phyloP scores from a whole-genome alignment of 2,888 invertebrate genomes.

The Imbricaverruca yamaguchii region DNA sequence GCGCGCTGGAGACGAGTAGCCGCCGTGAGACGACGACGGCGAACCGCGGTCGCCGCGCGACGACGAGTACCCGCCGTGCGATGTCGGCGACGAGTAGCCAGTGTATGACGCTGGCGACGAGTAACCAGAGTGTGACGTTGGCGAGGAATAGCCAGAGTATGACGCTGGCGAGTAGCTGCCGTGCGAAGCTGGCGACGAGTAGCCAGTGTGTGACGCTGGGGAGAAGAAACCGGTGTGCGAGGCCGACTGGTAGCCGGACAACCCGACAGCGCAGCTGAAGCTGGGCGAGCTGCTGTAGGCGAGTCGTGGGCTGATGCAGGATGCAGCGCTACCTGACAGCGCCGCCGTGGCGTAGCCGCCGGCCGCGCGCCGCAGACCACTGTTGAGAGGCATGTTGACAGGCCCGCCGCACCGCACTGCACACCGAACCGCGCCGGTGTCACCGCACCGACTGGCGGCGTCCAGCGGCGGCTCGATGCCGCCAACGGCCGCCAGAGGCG shows the following conservation, averaged over 20 bases:
- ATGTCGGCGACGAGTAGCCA: not conserved
- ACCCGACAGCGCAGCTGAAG: not conserved
- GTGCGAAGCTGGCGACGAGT: not conserved
- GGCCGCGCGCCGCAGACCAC: not conserved
- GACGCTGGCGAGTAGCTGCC: not conserved
- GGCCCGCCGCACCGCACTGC: no score
- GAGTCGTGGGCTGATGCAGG: constrained; percentile 14
- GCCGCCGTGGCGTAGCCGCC: not conserved
- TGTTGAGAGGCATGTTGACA: not conserved
- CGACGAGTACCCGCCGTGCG: not conserved
- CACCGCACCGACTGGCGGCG: not conserved
- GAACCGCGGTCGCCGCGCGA: not conserved
- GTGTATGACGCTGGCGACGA: not conserved
- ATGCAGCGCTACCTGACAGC: not conserved
- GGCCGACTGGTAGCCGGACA: not conserved
- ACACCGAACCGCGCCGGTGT: not conserved
- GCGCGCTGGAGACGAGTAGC: not conserved
- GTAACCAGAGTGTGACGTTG: not conserved
- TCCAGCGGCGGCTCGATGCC: not conserved
- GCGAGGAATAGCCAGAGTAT: not conserved
- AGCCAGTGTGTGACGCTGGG: not conserved
- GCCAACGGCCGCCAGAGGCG: not conserved
- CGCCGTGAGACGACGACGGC: not conserved
- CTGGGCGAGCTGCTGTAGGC: not conserved
- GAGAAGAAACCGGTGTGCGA: not conserved